These are phyloP conservation scores for Tolypeutes matacus DNA, from an alignment of 2,797 vertebrate genomes.

Conservation along the genomic window DNA sequence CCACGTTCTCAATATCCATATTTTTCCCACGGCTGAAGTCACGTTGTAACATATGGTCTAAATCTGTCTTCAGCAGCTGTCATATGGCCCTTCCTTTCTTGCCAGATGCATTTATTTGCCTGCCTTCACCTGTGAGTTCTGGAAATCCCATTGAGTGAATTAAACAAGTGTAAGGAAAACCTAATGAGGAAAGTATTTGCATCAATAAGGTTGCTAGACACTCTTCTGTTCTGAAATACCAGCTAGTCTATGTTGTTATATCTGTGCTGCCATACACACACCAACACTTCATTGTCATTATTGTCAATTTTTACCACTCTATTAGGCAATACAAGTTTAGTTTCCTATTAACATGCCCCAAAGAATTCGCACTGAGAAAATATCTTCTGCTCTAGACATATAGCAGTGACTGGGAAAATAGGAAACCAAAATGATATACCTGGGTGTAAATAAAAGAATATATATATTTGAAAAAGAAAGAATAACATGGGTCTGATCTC, in stretches of 20 bases:
- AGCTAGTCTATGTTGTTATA: neutral
- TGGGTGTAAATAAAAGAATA: neutral
- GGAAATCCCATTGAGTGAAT: constrained; percentile 41
- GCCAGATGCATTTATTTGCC: constrained; percentile 57
- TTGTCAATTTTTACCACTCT: constrained; percentile 15
- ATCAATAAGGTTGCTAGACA: neutral
- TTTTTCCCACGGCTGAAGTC: neutral
- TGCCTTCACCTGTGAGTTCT: constrained; percentile 35
- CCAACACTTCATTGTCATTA: neutral
- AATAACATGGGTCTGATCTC: neutral
- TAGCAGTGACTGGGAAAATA: neutral
- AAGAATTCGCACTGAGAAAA: neutral
- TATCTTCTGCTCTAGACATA: neutral
- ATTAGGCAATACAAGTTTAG: constrained; percentile 16
- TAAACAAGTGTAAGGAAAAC: constrained; percentile 57
- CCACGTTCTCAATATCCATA: neutral
- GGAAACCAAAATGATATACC: neutral
- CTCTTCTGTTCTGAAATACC: neutral
- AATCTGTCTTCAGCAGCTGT: constrained; percentile 58
- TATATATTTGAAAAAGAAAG: neutral
- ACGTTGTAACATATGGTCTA: constrained; percentile 52
- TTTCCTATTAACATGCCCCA: neutral
- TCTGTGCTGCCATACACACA: neutral
- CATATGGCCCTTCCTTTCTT: neutral
- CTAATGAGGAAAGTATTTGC: constrained; percentile 22